A percentile compares a stretch with the other conserved stretches of the same genome.
Conservation (phyloP, 2,888 invertebrate genomes). For the Apotomis capreana region DNA sequence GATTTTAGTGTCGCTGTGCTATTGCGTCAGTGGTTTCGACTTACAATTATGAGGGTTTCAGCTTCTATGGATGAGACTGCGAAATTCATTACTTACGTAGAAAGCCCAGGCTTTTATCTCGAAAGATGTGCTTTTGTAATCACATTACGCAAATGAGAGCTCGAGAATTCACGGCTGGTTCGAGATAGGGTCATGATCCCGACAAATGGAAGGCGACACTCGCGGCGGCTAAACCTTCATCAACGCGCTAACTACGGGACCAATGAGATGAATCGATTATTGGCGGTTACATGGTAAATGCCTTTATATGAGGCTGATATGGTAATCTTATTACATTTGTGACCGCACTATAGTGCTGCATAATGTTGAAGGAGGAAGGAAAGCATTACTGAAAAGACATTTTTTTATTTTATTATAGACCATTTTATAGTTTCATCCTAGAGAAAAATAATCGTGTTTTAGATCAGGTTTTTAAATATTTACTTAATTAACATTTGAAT, state of each 20-base stretch:
- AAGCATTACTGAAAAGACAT: too few relatives aligned
- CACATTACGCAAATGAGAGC: constrained; percentile 82
- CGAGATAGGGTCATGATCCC: constrained; percentile 77
- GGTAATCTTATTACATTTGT: too few relatives aligned
- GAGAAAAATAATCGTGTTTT: too few relatives aligned
- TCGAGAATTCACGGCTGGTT: constrained; percentile 75
- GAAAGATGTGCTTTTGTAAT: constrained; percentile 82
- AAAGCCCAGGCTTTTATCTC: constrained; percentile 78
- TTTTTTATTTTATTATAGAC: too few relatives aligned
- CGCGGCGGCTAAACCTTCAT: constrained; percentile 65
- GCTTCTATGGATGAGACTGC: constrained; percentile 65
- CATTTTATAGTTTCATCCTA: too few relatives aligned
- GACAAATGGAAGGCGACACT: constrained; percentile 73
- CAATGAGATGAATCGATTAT: constrained; percentile 14
- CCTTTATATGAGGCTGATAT: neutral
- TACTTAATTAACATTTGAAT: too few relatives aligned
- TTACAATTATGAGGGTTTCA: constrained; percentile 68
- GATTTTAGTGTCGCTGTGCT: constrained; percentile 40
- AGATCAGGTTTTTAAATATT: too few relatives aligned
- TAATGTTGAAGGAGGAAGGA: too few relatives aligned
- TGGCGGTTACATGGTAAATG: neutral
- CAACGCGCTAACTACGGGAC: constrained; percentile 40
- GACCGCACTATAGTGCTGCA: too few relatives aligned
- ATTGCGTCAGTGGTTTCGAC: constrained; percentile 45
- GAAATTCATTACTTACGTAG: constrained; percentile 80